Evolutionary conservation across 2,797 vertebrate genomes (phyloP).

Genomic region (Acanthiza pusilla): DNA sequence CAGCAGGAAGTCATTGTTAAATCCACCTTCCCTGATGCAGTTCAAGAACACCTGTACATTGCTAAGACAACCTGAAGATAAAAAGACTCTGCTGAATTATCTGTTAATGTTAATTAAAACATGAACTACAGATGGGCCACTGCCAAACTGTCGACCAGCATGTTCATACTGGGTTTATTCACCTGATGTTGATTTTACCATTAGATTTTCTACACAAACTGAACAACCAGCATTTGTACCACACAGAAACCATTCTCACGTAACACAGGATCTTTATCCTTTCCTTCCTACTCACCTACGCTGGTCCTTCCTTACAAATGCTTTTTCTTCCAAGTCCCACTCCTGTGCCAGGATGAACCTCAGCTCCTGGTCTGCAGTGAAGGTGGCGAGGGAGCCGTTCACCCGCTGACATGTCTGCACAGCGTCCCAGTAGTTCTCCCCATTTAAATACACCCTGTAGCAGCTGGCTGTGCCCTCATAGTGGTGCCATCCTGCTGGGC

Average conservation of each 20-base stretch:
- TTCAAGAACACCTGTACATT: not conserved
- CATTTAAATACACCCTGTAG: slow-evolving; percentile 90
- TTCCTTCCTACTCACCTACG: slow-evolving; percentile 81
- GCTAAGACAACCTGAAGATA: not conserved
- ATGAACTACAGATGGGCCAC: not conserved
- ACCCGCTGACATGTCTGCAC: slow-evolving; percentile 94
- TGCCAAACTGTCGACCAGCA: not conserved
- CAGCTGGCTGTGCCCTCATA: slow-evolving; percentile 98
- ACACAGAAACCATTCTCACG: not conserved
- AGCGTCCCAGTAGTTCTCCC: slow-evolving; percentile 97
- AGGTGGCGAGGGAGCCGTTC: slow-evolving; percentile 93
- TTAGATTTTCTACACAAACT: not conserved
- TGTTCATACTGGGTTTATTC: not conserved
- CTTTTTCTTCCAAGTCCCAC: slow-evolving; percentile 90
- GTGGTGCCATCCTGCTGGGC: slow-evolving; percentile 97
- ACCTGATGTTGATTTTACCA: not conserved
- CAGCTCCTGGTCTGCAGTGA: slow-evolving; percentile 94
- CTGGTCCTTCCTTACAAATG: slow-evolving; percentile 88
- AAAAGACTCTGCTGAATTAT: not conserved
- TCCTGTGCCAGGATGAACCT: slow-evolving; percentile 95
- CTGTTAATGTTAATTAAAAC: not conserved
- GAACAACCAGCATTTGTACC: not conserved
- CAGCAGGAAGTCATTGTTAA: not conserved
- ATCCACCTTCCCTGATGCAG: not conserved
- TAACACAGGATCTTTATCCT: not conserved